Evolutionary conservation across 1,140 invertebrate species (phyloP), one percentile per base, ranked within the genome.

Genomic region (Drusus annulatus): DNA sequence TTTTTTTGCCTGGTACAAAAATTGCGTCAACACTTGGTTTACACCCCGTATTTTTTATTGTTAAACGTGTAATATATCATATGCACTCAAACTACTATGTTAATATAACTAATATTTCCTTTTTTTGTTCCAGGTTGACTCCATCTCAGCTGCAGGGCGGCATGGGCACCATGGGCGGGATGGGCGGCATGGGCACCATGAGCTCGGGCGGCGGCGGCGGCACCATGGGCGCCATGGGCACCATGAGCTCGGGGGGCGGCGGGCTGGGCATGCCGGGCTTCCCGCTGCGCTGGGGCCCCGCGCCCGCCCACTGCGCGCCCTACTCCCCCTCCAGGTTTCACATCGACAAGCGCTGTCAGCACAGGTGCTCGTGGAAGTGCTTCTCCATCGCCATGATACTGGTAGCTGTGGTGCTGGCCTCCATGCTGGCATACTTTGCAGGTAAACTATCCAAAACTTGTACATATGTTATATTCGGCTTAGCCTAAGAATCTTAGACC

Each of bases 361-460:
- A 97, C 86, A 92, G 95, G 80, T 98, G 96, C 91, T 97, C 96
- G 85, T 98, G 97, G 97, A 97, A 97, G 89, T 98, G 96, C 89
- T 94, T 96, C 86, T 95, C 95, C 86, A 95, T 98, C 88, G 93
- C 94, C 81, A 94, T 98, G 88, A 97, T 98, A 86, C 92, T 98
- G 84, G 90, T 98, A 84, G 94, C 93, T 86, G 94, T 97, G 82
- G 94, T 95, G 81, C 92, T 98, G 84, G 94, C 96, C 84, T 96
- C 96, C 77, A 96, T 97, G 92, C 92, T 98, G 84, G 95, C 96
- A 82, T 98, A 98, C 91, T 97, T 98, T 90, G 96, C 95, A 92
- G 95, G 97, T 98, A 92, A n/a, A n/a, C n/a, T n/a, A n/a, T n/a
- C n/a, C n/a, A n/a, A n/a, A n/a, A n/a, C n/a, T n/a, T n/a, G n/a